Base-by-base conservation (phyloP, 2,888 invertebrate species). In the Belgica antarctica region DNA sequence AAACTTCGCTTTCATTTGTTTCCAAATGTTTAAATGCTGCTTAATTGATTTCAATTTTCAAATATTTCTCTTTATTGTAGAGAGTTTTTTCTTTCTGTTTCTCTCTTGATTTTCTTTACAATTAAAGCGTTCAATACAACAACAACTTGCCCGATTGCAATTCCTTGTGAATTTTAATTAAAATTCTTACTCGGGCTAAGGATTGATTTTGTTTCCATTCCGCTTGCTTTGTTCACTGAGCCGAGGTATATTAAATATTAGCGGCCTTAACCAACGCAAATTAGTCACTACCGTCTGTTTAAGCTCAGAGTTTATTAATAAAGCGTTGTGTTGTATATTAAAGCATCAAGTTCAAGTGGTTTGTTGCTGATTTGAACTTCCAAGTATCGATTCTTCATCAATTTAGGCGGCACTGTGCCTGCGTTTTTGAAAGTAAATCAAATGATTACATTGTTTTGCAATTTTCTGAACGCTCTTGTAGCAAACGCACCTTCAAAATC, bases 1-100 rank as follows among this genome's bases (percentile, higher is more conserved):
- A 27, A 62, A 62, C 15, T 63, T 63, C 63, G 36, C 63, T 63
- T 63, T 63, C 63, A 63, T 63, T 63, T 63, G 24, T 63, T 28
- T 22, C 8, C 22, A 52, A 52, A 17, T 24, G 52, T 22, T 22
- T 36, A 63, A 63, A 36, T 41, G 41, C 17, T 2, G 5, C 63
- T 63, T 63, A 63, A 63, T 63, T 63, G 63, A 19, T 41, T 63
- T 36, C 41, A 63, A 63, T 63, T 41, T 36, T 41, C 36, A 63
- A 63, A 63, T 63, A 41, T 22, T 63, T 63, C 41, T 24, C 36
- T 7, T 41, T 17, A 7, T n/a, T n/a, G 28, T 28, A 61, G n/a
- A 61, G 25, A 46, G 46, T 46, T n/a, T 52, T 52, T 52, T 41
- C 12, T n/a, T 41, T 41, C 41, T 12, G n/a, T n/a, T n/a, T 41